Evolutionary conservation across 2,888 invertebrate genomes (phyloP).

Genomic region (Chaitophorus viminalis): DNA sequence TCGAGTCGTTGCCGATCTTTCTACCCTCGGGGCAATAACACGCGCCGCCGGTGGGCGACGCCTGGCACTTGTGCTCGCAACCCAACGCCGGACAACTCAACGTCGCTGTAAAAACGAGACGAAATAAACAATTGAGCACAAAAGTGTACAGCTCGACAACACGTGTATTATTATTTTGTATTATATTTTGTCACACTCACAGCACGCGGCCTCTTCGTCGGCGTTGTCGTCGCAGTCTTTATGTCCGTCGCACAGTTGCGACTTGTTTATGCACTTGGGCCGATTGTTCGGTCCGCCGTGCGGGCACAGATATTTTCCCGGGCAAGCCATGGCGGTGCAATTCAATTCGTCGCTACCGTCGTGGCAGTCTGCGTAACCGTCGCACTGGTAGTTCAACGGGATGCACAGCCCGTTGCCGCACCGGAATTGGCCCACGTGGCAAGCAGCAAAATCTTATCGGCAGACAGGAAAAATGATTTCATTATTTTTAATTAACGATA

Average conservation of each 20-base stretch:
- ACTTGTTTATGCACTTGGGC: slow-evolving; percentile 87
- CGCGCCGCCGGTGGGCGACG: slow-evolving; percentile 87
- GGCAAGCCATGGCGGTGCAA: slow-evolving; percentile 87
- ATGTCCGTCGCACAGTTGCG: slow-evolving; percentile 90
- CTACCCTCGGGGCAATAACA: slow-evolving; percentile 91
- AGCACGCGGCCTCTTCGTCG: slow-evolving; percentile 89
- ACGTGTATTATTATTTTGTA: background rate
- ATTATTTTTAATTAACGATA: no score
- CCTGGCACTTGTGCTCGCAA: slow-evolving; percentile 91
- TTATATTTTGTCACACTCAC: slow-evolving; percentile 70
- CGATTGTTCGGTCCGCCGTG: slow-evolving; percentile 77
- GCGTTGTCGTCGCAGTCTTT: slow-evolving; percentile 90
- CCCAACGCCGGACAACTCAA: slow-evolving; percentile 83
- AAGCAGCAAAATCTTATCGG: slow-evolving; percentile 89
- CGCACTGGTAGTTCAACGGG: slow-evolving; percentile 85
- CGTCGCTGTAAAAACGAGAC: slow-evolving; percentile 72
- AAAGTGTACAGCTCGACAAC: background rate
- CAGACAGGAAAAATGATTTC: no score
- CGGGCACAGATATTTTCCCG: slow-evolving; percentile 90
- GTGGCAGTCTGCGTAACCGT: slow-evolving; percentile 88
- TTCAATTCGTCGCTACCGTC: slow-evolving; percentile 91
- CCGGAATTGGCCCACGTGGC: slow-evolving; percentile 90
- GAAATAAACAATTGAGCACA: background rate
- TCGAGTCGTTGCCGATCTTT: slow-evolving; percentile 82
- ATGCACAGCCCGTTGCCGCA: slow-evolving; percentile 94